These are phyloP conservation scores for Macrocentrus cingulum DNA, from an alignment of 1,140 invertebrate genomes.

Conservation along the genomic window DNA sequence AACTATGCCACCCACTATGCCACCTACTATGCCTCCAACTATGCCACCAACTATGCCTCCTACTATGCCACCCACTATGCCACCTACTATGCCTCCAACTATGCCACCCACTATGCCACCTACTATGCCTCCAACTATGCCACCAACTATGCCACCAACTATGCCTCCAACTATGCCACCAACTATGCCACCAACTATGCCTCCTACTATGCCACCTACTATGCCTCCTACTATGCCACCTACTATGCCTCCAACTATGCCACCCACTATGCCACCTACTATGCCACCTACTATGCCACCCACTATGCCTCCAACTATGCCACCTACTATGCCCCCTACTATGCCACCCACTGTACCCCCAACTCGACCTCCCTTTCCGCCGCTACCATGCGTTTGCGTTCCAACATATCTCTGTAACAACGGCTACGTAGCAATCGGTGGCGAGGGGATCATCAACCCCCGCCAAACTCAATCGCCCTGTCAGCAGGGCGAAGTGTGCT, in stretches of 20 bases:
- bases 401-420: constrained; percentile 33
- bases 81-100: constrained; percentile 12
- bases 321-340: constrained; percentile 30
- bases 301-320: constrained; percentile 20
- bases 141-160: constrained; percentile 5
- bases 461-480: constrained; percentile 36
- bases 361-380: constrained; percentile 24
- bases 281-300: constrained; percentile 2
- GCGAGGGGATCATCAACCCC: constrained; percentile 43
- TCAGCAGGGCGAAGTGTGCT: constrained; percentile 31
- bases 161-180: constrained; percentile 24
- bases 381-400: constrained; percentile 49
- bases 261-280: constrained; percentile 8
- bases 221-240: constrained; percentile 22
- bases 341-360: constrained; percentile 20
- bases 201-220: constrained; percentile 24
- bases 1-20: constrained; percentile 14
- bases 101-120: constrained; percentile 24
- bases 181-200: constrained; percentile 27
- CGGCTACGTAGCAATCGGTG: constrained; percentile 27
- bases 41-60: constrained; percentile 22
- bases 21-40: constrained; percentile 23
- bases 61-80: constrained; percentile 24
- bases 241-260: constrained; percentile 23
- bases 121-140: constrained; percentile 2